Evolutionary conservation across 2,113 vertebrate species (phyloP).

Genomic region (Mesoclemmys tuberculata): DNA sequence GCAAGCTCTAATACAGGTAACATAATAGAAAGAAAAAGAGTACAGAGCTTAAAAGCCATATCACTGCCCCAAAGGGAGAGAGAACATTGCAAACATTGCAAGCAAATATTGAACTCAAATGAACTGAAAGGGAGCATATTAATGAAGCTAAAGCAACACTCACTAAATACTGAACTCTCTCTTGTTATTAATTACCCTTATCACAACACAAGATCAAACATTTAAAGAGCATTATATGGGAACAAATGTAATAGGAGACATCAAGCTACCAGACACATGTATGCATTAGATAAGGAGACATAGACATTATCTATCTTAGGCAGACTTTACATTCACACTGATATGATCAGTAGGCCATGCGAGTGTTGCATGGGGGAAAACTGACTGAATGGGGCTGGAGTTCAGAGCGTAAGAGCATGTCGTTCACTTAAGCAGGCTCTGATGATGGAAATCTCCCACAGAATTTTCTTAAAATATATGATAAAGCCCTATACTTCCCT

Average conservation of each 20-base stretch:
- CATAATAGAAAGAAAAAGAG: not conserved
- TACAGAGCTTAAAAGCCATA: not conserved
- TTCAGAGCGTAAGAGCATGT: not conserved
- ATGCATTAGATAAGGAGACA: not conserved
- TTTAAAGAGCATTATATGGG: not conserved
- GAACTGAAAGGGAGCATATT: not conserved
- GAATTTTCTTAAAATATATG: not conserved
- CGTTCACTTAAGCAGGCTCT: not conserved
- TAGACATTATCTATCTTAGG: not conserved
- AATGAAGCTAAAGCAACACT: constrained; percentile 36
- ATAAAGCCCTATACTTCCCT: not conserved
- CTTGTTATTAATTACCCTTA: constrained; percentile 6
- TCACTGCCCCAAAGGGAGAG: not conserved
- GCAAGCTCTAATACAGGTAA: not conserved
- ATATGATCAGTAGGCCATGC: not conserved
- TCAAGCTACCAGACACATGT: no score
- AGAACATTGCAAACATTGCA: not conserved
- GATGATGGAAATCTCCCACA: not conserved
- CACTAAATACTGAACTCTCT: not conserved
- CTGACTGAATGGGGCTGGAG: not conserved
- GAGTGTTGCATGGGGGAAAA: not conserved
- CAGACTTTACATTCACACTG: not conserved
- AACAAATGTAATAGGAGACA: not conserved
- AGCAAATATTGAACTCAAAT: constrained; percentile 26
- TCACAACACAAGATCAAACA: not conserved